phyloP scores from a whole-genome alignment of 2,888 invertebrate species.

The Luperina nickerlii region DNA sequence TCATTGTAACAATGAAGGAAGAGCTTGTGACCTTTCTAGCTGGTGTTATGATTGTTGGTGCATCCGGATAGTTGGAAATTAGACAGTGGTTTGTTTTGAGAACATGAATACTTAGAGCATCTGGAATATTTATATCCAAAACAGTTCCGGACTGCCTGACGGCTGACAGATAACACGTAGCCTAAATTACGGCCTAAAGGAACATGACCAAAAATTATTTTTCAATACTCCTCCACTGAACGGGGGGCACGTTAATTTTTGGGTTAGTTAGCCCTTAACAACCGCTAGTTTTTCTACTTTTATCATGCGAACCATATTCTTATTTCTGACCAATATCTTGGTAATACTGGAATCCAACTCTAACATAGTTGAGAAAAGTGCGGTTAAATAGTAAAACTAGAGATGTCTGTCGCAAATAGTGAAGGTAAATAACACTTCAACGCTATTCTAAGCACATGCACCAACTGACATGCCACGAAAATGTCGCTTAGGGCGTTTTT shows the following conservation, averaged over 20 bases:
- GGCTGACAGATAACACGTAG: no score
- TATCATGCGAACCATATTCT: neutral
- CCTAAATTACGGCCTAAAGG: no score
- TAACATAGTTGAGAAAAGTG: neutral
- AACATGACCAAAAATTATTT: neutral
- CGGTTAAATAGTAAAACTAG: neutral
- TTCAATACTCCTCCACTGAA: neutral
- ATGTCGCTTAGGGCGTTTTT: neutral
- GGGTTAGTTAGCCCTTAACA: neutral
- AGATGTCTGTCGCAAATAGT: neutral
- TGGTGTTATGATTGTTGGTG: conserved; percentile 45
- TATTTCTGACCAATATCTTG: neutral
- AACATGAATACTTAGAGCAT: neutral
- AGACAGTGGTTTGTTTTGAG: neutral
- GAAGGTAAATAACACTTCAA: neutral
- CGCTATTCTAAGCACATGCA: neutral
- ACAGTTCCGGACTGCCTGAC: neutral
- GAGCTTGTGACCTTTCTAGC: conserved; percentile 61
- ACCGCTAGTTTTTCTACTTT: neutral
- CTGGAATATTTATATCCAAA: neutral
- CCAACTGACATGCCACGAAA: neutral
- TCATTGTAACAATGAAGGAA: conserved; percentile 69
- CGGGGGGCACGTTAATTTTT: neutral
- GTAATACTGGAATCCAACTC: neutral
- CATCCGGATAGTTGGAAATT: conserved; percentile 17